phyloP scores from a whole-genome alignment of 2,113 vertebrate species.

The Pterocles burchelli region DNA sequence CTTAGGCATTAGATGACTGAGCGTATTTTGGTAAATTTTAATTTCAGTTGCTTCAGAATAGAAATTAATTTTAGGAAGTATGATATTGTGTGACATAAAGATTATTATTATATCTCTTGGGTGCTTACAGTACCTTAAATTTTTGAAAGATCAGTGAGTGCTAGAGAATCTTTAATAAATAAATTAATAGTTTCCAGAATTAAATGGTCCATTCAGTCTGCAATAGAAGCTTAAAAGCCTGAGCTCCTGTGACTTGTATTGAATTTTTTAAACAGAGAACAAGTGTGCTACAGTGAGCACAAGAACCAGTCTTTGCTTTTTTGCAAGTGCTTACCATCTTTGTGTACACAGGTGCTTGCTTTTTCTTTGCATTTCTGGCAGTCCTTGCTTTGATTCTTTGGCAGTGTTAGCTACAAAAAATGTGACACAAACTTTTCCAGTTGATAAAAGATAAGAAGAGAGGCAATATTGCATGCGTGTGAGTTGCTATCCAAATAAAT shows the following conservation, averaged over 20 bases:
- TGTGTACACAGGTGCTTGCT: not conserved
- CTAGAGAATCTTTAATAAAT: not conserved
- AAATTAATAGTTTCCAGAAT: not conserved
- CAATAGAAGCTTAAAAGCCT: not conserved
- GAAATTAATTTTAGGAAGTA: not conserved
- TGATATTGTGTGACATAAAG: not conserved
- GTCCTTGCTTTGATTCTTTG: not conserved
- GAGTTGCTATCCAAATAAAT: not conserved
- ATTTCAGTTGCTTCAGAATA: not conserved
- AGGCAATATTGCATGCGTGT: not conserved
- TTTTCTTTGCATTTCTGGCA: not conserved
- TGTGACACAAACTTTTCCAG: not conserved
- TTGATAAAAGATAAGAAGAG: not conserved
- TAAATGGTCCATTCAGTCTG: not conserved
- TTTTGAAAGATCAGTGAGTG: not conserved
- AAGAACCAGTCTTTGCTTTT: not conserved
- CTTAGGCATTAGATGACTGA: not conserved
- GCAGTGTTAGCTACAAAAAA: not conserved
- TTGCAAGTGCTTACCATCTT: not conserved
- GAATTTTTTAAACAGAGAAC: not conserved
- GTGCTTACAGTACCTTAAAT: not conserved
- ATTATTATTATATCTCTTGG: not conserved
- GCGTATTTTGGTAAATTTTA: not conserved
- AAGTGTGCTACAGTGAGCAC: not conserved
- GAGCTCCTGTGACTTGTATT: not conserved